Evolutionary conservation across 2,888 invertebrate genomes (phyloP).

Genomic region (Panzeria rudis): DNA sequence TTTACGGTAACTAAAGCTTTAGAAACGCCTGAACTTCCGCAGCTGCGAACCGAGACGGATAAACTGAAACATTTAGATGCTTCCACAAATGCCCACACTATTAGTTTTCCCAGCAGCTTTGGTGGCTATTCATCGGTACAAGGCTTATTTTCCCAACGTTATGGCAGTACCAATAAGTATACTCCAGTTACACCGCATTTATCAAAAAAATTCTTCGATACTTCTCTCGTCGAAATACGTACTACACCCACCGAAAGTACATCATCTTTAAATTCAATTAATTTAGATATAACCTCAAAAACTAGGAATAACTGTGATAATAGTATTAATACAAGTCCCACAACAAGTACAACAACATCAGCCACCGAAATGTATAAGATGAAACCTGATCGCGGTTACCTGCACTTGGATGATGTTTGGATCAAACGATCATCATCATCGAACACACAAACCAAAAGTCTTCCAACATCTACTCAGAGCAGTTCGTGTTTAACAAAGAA

Average conservation of each 20-base stretch:
- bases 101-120: constrained; percentile 88
- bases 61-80: constrained; percentile 78
- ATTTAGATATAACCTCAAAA: constrained; percentile 59
- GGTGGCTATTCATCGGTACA: constrained; percentile 86
- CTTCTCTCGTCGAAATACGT: constrained; percentile 91
- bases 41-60: constrained; percentile 79
- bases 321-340: constrained; percentile 66
- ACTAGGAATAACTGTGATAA: constrained; percentile 79
- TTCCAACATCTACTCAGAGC: neutral
- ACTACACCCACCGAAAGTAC: constrained; percentile 83
- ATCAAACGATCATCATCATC: constrained; percentile 76
- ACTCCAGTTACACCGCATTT: constrained; percentile 86
- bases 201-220: constrained; percentile 92
- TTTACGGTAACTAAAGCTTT: constrained; percentile 85
- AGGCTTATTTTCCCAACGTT: constrained; percentile 85
- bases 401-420: constrained; percentile 80
- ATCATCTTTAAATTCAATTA: constrained; percentile 77
- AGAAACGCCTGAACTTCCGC: constrained; percentile 77
- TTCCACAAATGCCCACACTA: constrained; percentile 86
- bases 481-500: constrained; percentile 67
- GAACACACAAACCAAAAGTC: constrained; percentile 32
- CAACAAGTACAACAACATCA: constrained; percentile 2
- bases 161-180: constrained; percentile 78
- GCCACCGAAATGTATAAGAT: neutral
- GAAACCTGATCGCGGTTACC: constrained; percentile 71